Base-by-base conservation (phyloP, 2,888 invertebrate genomes). In the Clepsis dumicolana region DNA sequence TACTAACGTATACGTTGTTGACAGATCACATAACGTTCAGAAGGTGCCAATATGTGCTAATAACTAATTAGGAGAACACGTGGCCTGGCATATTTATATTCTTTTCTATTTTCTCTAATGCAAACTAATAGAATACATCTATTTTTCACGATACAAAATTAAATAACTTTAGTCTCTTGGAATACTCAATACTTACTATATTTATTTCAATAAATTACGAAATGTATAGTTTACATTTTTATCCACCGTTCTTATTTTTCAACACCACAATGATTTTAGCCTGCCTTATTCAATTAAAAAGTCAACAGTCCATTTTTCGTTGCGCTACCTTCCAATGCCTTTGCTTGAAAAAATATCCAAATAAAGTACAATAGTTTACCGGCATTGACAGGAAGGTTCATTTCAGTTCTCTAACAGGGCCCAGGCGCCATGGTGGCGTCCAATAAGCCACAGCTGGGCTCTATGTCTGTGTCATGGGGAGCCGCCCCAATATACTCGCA, bases 361-460 rank as follows among this genome's bases (percentile, higher is more conserved):
- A 48, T 44, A 48, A 48, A 61, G 29, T 12, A n/a, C 7, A 1
- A 7, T 2, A 10, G 32, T 56, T 41, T 41, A 32, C 48, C 48
- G 48, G 60, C 48, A 27, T 18, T 29, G 14, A 48, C 27, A 48
- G 48, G 8, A 27, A 18, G 21, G 48, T 48, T 48, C 48, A 18
- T 18, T 48, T 21, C 21, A 48, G 48, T n/a, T 14, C 3, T 25
- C 48, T 63, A 67, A 52, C 63, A 57, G 63, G 52, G 56, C 29
- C 16, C 29, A 18, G 62, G 57, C 67, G 62, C 50, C 67, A 24
- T 12, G 25, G 52, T 5, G 63, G 5, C 52, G 62, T 18, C 57
- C 57, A 57, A 67, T 50, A 57, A 48, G 21, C 52, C 63, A n/a
- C 66, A 67, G 67, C 56, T 67, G 67, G 61, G 48, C 8, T 50